Conservation (phyloP, 2,888 invertebrate species). For the Parasteatoda lunata region DNA sequence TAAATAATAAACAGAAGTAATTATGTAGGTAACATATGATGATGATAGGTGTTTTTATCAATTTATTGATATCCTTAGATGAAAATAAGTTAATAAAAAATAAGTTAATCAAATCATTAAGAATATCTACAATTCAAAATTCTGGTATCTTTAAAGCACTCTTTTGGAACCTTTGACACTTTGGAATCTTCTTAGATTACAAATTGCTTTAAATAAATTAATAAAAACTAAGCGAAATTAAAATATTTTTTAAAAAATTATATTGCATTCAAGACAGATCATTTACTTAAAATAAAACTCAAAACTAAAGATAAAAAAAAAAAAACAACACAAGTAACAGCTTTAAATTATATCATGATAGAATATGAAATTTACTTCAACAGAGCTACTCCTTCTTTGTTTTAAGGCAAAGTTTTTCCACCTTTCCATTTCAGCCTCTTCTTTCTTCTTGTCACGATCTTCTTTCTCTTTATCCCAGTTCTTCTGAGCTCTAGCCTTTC, state of each 20-base stretch:
- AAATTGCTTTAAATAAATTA: too few relatives aligned
- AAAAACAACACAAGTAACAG: too few relatives aligned
- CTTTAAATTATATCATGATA: background rate
- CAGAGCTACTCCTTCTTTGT: conserved; percentile 64
- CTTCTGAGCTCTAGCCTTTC: conserved; percentile 71
- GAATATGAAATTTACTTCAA: conserved; percentile 41
- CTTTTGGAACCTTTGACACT: too few relatives aligned
- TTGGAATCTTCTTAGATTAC: too few relatives aligned
- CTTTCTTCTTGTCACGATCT: conserved; percentile 72
- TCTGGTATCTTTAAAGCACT: too few relatives aligned
- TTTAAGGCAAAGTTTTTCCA: conserved; percentile 65
- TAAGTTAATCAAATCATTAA: background rate
- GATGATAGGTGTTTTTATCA: background rate
- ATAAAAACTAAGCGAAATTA: too few relatives aligned
- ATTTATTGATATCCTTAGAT: background rate
- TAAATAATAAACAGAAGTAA: too few relatives aligned
- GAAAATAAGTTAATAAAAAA: background rate
- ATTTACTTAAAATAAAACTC: too few relatives aligned
- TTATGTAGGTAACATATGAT: too few relatives aligned
- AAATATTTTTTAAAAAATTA: too few relatives aligned
- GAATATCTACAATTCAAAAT: background rate
- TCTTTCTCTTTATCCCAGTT: conserved; percentile 72
- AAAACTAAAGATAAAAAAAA: too few relatives aligned
- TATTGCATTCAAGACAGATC: too few relatives aligned
- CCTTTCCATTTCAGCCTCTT: conserved; percentile 72